A percentile compares a stretch with the other conserved stretches of the same genome.
Conservation (phyloP, 2,113 vertebrate genomes). For the Phoxinus phoxinus region DNA sequence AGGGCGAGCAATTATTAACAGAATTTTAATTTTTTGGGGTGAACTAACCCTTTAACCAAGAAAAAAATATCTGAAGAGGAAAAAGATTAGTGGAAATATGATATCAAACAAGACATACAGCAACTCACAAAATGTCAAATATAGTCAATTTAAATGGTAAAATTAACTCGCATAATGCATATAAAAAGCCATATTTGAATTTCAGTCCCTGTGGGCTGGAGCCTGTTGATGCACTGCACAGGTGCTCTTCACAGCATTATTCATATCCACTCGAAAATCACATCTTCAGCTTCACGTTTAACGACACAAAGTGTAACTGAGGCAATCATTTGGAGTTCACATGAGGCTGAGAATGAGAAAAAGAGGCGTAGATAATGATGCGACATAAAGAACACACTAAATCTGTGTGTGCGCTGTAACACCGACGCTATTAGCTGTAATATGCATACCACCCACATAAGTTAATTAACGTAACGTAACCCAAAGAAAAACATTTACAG, state of each 20-base stretch:
- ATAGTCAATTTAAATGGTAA: not conserved
- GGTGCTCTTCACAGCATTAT: conserved; percentile 39
- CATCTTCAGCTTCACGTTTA: not conserved
- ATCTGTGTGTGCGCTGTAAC: not conserved
- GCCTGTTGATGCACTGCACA: conserved; percentile 57
- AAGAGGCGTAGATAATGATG: conserved; percentile 8
- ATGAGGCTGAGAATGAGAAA: not conserved
- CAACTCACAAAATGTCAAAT: not conserved
- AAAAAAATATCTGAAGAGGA: not conserved
- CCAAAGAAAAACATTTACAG: not conserved
- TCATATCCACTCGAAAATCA: conserved; percentile 22
- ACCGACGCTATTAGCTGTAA: not conserved
- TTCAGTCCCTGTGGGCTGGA: conserved; percentile 13
- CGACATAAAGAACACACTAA: conserved; percentile 25
- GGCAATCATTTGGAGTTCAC: not conserved
- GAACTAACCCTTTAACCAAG: too few species aligned
- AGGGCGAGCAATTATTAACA: too few species aligned
- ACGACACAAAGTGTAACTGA: not conserved
- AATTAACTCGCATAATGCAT: not conserved
- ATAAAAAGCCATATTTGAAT: not conserved
- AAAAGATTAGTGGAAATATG: not conserved
- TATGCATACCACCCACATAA: not conserved
- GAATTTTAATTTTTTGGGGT: too few species aligned
- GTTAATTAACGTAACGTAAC: not conserved
- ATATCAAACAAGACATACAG: not conserved